Evolutionary conservation across 2,888 invertebrate genomes (phyloP).

Genomic region (Andrena minutula): DNA sequence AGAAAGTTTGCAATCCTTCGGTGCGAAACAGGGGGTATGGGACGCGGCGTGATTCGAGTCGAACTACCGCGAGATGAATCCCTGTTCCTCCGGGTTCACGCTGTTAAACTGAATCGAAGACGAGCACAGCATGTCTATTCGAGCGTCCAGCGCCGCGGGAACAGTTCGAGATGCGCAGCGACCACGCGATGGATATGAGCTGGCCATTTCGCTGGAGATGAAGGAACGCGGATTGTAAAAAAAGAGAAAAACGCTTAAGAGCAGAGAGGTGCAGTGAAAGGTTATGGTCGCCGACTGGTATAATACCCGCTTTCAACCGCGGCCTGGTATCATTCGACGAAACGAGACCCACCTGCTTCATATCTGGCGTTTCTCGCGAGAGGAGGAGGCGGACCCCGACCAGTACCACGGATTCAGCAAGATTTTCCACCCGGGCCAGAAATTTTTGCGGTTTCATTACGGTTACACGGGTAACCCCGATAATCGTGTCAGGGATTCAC

Average conservation of each 20-base stretch:
- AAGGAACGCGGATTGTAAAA: constrained; percentile 60
- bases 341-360: constrained; percentile 61
- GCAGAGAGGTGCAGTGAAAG: constrained; percentile 50
- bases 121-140: neutral
- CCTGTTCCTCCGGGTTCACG: neutral
- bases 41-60: neutral
- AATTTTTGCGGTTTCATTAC: constrained; percentile 35
- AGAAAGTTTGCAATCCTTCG: neutral
- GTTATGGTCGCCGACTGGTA: constrained; percentile 53
- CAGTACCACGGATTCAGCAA: constrained; percentile 21
- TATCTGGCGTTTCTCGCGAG: constrained; percentile 42
- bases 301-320: constrained; percentile 46
- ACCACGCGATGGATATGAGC: constrained; percentile 20
- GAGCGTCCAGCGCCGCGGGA: neutral
- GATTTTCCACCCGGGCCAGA: constrained; percentile 1
- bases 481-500: constrained; percentile 3
- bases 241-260: constrained; percentile 56
- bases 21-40: neutral
- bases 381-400: constrained; percentile 9
- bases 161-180: constrained; percentile 8
- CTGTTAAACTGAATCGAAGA: constrained; percentile 12
- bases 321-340: constrained; percentile 49
- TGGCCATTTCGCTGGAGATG: constrained; percentile 40
- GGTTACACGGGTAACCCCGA: constrained; percentile 7
- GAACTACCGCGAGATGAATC: constrained; percentile 9